Evolutionary conservation across 2,797 vertebrate genomes (phyloP).

Genomic region (Sebastes matsubarae): DNA sequence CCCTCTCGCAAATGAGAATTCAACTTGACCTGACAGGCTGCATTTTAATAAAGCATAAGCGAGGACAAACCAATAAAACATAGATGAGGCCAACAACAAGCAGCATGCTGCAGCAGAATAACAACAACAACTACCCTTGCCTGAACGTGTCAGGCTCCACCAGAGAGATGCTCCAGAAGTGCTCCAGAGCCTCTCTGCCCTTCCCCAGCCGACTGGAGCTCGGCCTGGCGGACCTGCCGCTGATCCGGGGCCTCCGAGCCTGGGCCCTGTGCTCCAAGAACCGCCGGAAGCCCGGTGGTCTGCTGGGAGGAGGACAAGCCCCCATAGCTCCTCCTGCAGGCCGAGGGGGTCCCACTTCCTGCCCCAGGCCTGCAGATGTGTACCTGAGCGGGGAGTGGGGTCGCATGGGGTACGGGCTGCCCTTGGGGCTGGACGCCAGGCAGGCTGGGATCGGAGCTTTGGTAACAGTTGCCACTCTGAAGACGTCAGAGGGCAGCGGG

Average conservation of each 20-base stretch:
- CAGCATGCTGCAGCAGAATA: conserved; percentile 85
- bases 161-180: conserved; percentile 74
- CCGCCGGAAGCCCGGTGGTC: conserved; percentile 63
- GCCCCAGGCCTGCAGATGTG: conserved; percentile 66
- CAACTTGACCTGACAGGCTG: conserved; percentile 20
- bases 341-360: conserved; percentile 24
- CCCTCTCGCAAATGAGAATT: conserved; percentile 28
- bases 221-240: conserved; percentile 75
- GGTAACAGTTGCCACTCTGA: conserved; percentile 83
- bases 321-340: conserved; percentile 42
- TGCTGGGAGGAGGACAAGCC: conserved; percentile 49
- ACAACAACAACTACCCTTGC: conserved; percentile 87
- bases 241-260: conserved; percentile 81
- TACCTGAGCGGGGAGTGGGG: conserved; percentile 67
- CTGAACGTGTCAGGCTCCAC: conserved; percentile 69
- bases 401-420: conserved; percentile 67
- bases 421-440: conserved; percentile 63
- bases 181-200: conserved; percentile 68
- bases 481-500: conserved; percentile 80
- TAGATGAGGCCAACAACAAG: conserved; percentile 72
- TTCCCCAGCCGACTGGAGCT: conserved; percentile 79
- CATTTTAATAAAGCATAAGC: conserved; percentile 36
- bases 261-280: conserved; percentile 82
- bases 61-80: conserved; percentile 28
- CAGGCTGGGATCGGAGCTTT: conserved; percentile 78